Base-by-base conservation (phyloP, 2,797 vertebrate genomes). In the Galaxias olidus region DNA sequence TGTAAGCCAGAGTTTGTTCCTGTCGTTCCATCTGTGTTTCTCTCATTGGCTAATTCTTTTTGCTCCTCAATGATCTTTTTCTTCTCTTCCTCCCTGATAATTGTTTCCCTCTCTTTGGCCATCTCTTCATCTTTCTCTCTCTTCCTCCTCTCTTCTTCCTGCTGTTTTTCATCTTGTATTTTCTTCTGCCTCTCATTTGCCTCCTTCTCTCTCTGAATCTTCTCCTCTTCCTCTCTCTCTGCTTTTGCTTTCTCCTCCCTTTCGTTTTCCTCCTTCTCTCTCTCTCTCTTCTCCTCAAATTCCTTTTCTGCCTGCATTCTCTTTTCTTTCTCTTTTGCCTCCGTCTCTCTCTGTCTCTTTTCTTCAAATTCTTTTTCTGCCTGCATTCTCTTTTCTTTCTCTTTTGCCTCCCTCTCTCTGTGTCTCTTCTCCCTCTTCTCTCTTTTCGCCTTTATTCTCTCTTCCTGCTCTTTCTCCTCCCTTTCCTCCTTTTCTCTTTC, bases 161-260 rank as follows among this genome's bases (percentile, higher is more conserved):
- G 30, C 30, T 3, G 2, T 30, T 30, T 30, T 30, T 30, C 30
- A 30, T 30, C 30, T 30, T 30, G 3, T 30, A 30, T 6, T 30
- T 30, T 30, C 30, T 10, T 54, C 52, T 54, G 20, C 14, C 13
- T 56, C 53, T 11, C 13, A 14, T n/a, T 30, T 56, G 53, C 30
- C 30, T 56, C 20, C 41, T 13, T 30, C 10, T 54, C 14, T 56
- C 13, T n/a, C 53, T 12, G 46, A 4, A 4, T 11, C 14, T 12
- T 41, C 20, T 14, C 20, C 30, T 42, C 20, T 56, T 30, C 41
- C 4, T 44, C 1, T 18, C 61, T 20, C 56, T 11, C 66, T 20
- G 49, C 9, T 30, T 41, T 50, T n/a, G 71, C 17, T 12, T 12
- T 73, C 66, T 30, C 10, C 60, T 60, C 72, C 72, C n/a, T 1